These are phyloP conservation scores for Ommatoiulus sabulosus DNA, from an alignment of 2,888 invertebrate species.

Conservation along the genomic window DNA sequence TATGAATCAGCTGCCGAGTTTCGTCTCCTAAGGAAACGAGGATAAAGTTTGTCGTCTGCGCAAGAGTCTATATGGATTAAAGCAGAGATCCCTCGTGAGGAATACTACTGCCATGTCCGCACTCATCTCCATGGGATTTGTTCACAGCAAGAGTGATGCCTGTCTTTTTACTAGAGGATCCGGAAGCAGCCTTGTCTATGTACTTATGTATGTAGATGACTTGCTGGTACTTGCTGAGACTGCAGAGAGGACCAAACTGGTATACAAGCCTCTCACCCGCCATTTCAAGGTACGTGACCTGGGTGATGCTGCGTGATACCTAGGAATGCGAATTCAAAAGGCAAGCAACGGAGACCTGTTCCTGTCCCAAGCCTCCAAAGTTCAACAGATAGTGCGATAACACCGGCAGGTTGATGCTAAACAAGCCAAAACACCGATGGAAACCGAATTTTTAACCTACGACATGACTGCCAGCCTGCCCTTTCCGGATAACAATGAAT, in stretches of 20 bases:
- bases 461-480: neutral
- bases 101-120: too few species aligned
- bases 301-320: neutral
- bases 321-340: neutral
- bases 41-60: too few species aligned
- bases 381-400: neutral
- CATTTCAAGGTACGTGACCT: neutral
- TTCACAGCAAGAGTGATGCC: neutral
- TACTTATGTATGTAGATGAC: neutral
- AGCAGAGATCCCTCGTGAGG: too few species aligned
- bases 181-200: neutral
- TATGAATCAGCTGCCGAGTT: too few species aligned
- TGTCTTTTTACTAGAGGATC: neutral
- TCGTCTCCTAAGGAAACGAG: too few species aligned
- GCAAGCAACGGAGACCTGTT: neutral
- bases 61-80: too few species aligned
- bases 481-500: neutral
- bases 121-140: too few species aligned
- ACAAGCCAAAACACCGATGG: conserved; percentile 13
- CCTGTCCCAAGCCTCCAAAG: neutral
- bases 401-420: neutral
- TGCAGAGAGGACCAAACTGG: neutral
- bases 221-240: neutral
- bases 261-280: neutral
- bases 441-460: neutral